Percentiles rank a stretch among this genome's conserved stretches.
These are phyloP conservation scores for Drosophila demipolita DNA, from an alignment of 2,888 invertebrate species.

Conservation along the genomic window DNA sequence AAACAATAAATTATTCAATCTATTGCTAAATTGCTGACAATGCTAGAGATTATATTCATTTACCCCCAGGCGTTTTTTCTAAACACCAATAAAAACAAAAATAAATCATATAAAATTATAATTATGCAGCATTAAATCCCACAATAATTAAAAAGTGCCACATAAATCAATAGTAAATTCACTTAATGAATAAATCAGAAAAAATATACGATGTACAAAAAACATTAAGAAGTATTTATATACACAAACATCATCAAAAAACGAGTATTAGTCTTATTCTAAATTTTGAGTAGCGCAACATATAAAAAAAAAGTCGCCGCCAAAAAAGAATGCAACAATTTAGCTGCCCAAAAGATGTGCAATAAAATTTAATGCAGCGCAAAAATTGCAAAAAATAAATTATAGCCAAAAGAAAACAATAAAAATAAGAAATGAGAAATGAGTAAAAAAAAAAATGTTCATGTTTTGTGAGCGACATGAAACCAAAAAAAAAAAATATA, in stretches of 20 bases:
- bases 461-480: constrained; percentile 54
- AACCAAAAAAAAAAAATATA: constrained; percentile 49
- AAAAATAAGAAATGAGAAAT: constrained; percentile 21
- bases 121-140: not conserved
- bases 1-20: constrained; percentile 1
- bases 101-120: not conserved
- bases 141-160: not conserved
- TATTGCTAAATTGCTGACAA: constrained; percentile 8
- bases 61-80: not conserved
- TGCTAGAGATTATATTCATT: not conserved
- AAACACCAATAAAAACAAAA: not conserved
- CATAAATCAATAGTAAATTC: not conserved
- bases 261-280: constrained; percentile 18
- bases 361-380: constrained; percentile 53
- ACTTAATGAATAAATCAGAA: not conserved
- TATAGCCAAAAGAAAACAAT: constrained; percentile 11
- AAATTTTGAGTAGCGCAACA: not conserved
- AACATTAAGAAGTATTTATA: not conserved
- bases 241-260: not conserved
- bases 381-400: constrained; percentile 24
- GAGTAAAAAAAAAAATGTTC: constrained; percentile 32
- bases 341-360: constrained; percentile 44
- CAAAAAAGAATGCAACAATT: constrained; percentile 34
- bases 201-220: not conserved
- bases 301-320: not conserved